Conservation (phyloP, 2,888 invertebrate species). For the Hololepta plana region DNA sequence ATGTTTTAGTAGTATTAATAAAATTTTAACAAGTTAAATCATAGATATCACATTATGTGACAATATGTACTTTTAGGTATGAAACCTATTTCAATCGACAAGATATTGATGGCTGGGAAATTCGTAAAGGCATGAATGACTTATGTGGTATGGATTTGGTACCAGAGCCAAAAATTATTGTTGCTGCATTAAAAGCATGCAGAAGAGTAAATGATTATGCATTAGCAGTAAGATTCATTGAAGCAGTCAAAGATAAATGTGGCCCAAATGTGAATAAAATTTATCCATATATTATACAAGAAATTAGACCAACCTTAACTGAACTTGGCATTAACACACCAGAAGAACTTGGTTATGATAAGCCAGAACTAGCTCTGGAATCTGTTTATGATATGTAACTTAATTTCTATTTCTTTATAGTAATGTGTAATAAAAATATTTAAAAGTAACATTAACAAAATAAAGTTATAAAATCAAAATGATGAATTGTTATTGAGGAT, state of each 20-base stretch:
- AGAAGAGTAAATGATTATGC: constrained; percentile 89
- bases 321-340: constrained; percentile 89
- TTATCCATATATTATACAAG: constrained; percentile 75
- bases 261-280: constrained; percentile 54
- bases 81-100: constrained; percentile 67
- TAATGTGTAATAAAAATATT: background rate
- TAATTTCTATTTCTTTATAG: constrained; percentile 16
- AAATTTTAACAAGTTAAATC: too few relatives aligned
- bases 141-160: constrained; percentile 78
- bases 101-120: constrained; percentile 89
- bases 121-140: constrained; percentile 82
- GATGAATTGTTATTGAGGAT: too few relatives aligned
- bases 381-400: constrained; percentile 54
- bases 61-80: constrained; percentile 40
- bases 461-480: too few relatives aligned
- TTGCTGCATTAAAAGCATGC: constrained; percentile 77
- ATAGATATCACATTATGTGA: too few relatives aligned
- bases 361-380: constrained; percentile 81
- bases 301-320: constrained; percentile 79
- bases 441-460: background rate
- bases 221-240: constrained; percentile 80
- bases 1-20: too few relatives aligned
- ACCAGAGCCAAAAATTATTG: constrained; percentile 80
- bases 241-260: constrained; percentile 81
- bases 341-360: constrained; percentile 92